Evolutionary conservation across 2,797 vertebrate species (phyloP).

Genomic region (Paratrypauchen microcephalus): DNA sequence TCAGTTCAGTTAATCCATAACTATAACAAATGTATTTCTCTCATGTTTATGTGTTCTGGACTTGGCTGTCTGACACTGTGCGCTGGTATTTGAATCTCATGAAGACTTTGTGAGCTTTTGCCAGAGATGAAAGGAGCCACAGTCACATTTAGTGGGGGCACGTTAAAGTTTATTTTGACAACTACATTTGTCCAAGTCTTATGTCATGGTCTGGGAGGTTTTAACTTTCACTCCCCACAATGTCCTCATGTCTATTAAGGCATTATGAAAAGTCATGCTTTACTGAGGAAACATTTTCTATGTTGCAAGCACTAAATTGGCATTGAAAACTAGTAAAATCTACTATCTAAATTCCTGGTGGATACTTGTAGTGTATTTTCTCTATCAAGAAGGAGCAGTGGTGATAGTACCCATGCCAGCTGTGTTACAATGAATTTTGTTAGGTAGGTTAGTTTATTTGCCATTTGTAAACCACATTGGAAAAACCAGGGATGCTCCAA

Average conservation of each 20-base stretch:
- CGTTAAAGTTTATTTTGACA: constrained; percentile 63
- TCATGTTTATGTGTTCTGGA: constrained; percentile 38
- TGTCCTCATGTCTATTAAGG: constrained; percentile 14
- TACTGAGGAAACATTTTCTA: background rate
- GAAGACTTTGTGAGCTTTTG: constrained; percentile 40
- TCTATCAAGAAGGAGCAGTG: background rate
- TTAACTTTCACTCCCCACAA: constrained; percentile 21
- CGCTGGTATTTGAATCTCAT: constrained; percentile 35
- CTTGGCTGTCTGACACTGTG: constrained; percentile 33
- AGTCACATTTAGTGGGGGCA: constrained; percentile 43
- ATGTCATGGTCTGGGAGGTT: constrained; percentile 49
- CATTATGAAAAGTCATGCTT: constrained; percentile 14
- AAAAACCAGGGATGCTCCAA: no score
- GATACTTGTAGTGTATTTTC: no score
- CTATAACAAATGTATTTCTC: constrained; percentile 32
- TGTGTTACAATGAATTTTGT: no score
- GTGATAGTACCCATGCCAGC: no score
- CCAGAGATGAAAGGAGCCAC: constrained; percentile 40
- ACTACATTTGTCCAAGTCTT: constrained; percentile 47
- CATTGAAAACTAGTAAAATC: background rate
- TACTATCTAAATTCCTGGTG: background rate
- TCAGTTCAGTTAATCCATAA: constrained; percentile 34
- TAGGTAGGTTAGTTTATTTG: no score
- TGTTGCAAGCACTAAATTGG: background rate
- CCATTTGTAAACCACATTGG: no score